Evolutionary conservation across 2,888 invertebrate genomes (phyloP), one percentile per base, ranked within the genome.

Genomic region (Yponomeuta sedellus): DNA sequence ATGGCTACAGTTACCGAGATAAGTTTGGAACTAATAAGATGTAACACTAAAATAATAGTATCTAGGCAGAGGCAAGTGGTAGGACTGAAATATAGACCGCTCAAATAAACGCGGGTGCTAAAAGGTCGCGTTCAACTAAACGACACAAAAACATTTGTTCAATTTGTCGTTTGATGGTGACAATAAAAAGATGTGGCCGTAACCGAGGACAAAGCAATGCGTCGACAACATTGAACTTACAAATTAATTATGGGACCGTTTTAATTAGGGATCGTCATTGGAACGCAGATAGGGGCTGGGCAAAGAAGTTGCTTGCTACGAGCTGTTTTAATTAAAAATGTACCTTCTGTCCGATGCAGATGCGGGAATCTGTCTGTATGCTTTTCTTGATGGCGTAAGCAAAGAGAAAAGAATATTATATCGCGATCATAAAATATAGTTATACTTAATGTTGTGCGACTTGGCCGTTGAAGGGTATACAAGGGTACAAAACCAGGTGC

Each of bases 221-320:
- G 75, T 79, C 75, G 76, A 74, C 77, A 75, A 81, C 44, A 52
- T 52, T 52, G 44, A 12, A 79, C 77, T 78, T 76, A 75, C 76
- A 76, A 83, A 83, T 83, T 83, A 81, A 81, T 19, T 10, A 84
- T 85, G 78, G 78, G 79, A 77, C 28, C 83, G 56, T 85, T 86
- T 84, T 84, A 86, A 87, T 88, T 85, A 85, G 77, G 76, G 77
- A 70, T 76, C 76, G 78, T 82, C 78, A 83, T 79, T 79, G 78
- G 77, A 78, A 16, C 12, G 62, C 19, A 62, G n/a, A 34, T 8
- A 61, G 61, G 61, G 61, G 34, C 40, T 10, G 44, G 20, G 40
- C 11, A 11, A 11, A 19, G 10, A 8, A n/a, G 56, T 16, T 56
- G 57, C 64, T 61, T 16, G 58, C 61, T 66, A 22, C 65, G 39